A percentile compares a stretch with the other conserved stretches of the same genome.
phyloP scores from a whole-genome alignment of 2,797 vertebrate species.

The Sebastes trivittatus region DNA sequence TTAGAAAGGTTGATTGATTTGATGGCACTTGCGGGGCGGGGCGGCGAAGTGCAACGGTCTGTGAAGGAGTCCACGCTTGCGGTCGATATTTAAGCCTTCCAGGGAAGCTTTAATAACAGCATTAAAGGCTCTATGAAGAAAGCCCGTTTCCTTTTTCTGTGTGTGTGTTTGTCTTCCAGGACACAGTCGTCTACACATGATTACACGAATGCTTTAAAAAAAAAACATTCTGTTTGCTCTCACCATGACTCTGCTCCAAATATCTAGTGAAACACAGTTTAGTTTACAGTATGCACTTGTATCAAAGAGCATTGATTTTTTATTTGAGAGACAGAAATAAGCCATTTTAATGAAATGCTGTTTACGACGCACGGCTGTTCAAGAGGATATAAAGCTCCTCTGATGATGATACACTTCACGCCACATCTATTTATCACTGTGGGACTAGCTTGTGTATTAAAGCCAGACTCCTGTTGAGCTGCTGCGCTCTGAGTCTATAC shows the following conservation, averaged over 20 bases:
- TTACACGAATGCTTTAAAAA: conserved; percentile 33
- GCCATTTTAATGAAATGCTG: conserved; percentile 47
- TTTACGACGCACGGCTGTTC: conserved; percentile 26
- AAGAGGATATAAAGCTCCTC: conserved; percentile 33
- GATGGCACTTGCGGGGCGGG: conserved; percentile 71
- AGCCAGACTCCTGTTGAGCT: conserved; percentile 31
- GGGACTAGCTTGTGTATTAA: conserved; percentile 17
- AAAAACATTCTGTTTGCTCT: conserved; percentile 31
- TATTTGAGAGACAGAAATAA: conserved; percentile 34
- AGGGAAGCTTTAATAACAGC: conserved; percentile 75
- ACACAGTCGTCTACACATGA: conserved; percentile 30
- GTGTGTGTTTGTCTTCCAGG: conserved; percentile 30
- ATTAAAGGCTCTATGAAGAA: conserved; percentile 66
- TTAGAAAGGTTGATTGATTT: conserved; percentile 83
- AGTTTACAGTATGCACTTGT: conserved; percentile 26
- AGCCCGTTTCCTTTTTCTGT: conserved; percentile 14
- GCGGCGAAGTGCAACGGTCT: conserved; percentile 71
- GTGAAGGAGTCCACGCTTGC: conserved; percentile 76
- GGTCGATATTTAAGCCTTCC: conserved; percentile 78
- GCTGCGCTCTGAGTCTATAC: conserved; percentile 5
- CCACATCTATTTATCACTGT: conserved; percentile 33
- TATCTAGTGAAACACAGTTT: conserved; percentile 3
- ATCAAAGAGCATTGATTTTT: conserved; percentile 41
- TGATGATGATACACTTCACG: conserved; percentile 48
- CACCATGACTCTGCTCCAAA: conserved; percentile 3